These are phyloP conservation scores for Sebastes steindachneri DNA, from an alignment of 2,797 vertebrate genomes.

Conservation along the genomic window DNA sequence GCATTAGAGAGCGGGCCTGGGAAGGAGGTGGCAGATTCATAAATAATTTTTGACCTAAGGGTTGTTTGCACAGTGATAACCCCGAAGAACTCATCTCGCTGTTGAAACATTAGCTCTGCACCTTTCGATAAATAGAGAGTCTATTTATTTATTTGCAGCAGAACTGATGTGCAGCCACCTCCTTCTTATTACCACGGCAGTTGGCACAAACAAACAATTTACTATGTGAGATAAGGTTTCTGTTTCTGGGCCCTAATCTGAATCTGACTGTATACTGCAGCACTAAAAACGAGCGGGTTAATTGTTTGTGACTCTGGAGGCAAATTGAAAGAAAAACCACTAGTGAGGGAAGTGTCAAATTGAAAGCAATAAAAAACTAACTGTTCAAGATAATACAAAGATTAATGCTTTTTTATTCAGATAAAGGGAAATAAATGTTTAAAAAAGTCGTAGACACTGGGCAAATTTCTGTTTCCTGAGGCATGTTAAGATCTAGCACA, in stretches of 20 bases:
- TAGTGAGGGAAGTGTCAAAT: constrained; percentile 23
- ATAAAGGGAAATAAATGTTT: constrained; percentile 29
- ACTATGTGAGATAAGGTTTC: constrained; percentile 18
- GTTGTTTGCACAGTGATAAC: constrained; percentile 59
- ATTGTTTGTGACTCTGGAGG: constrained; percentile 37
- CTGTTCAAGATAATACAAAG: constrained; percentile 24
- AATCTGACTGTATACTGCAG: constrained; percentile 17
- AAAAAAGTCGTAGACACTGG: constrained; percentile 43
- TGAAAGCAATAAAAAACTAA: neutral
- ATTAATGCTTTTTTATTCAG: constrained; percentile 18
- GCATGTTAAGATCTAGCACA: constrained; percentile 74
- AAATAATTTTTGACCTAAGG: constrained; percentile 57
- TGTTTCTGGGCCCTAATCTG: constrained; percentile 16
- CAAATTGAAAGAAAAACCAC: constrained; percentile 42
- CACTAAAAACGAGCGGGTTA: constrained; percentile 31
- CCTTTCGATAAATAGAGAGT: constrained; percentile 33
- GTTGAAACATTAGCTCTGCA: constrained; percentile 47
- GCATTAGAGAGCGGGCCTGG: constrained; percentile 21
- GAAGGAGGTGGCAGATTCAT: constrained; percentile 47
- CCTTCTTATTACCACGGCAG: constrained; percentile 14
- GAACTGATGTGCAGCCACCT: constrained; percentile 5
- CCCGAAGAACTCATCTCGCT: constrained; percentile 35
- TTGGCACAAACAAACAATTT: constrained; percentile 41
- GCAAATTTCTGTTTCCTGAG: constrained; percentile 79
- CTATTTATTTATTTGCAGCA: constrained; percentile 41